Evolutionary conservation across 1,140 invertebrate genomes (phyloP), one percentile per base, ranked within the genome.

Genomic region (Meloidogyne floridensis): DNA sequence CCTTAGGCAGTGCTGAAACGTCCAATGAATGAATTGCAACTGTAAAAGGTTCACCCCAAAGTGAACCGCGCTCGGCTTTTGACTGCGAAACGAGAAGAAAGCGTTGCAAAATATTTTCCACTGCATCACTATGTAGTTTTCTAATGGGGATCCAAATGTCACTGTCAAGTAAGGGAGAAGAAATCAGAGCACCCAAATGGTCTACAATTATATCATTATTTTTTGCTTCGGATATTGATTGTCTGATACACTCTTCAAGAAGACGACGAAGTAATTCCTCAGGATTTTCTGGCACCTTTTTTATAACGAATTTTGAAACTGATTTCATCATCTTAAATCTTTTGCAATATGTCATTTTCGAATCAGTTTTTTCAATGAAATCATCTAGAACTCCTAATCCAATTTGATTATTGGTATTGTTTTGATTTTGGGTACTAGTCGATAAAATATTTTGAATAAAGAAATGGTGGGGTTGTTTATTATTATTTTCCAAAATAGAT

Each of bases 61-160:
- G 32, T 3, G 74, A 75, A 4, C 74, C 74, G 10, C 59, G 53
- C 9, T 59, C 53, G n/a, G 74, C 53, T 9, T 75, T 75, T 75
- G 74, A 75, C 11, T 75, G 74, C 3, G 42, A 20, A 8, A 75
- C 74, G 1, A 56, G 53, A 7, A 75, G 32, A 32, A 75, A 75
- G 10, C 74, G 74, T 20, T 75, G 54, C 9, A 75, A 13, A 75
- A 75, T 75, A 4, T 53, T 47, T 53, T 75, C 74, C 0, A 47
- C 43, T 53, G 74, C 43, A 4, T 75, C 59, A 11, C 9, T 20
- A 3, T 53, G 54, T 9, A 75, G 9, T 9, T 11, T 20, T 1
- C 74, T 42, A 11, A 75, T 75, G 3, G 74, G 74, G 3, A 75
- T 75, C 74, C 74, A 75, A 1, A 75, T 75, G 11, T 51, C 32